A percentile compares a stretch with the other conserved stretches of the same genome.
Conservation (phyloP, 2,888 invertebrate species). For the Tetanocera ferruginea region DNA sequence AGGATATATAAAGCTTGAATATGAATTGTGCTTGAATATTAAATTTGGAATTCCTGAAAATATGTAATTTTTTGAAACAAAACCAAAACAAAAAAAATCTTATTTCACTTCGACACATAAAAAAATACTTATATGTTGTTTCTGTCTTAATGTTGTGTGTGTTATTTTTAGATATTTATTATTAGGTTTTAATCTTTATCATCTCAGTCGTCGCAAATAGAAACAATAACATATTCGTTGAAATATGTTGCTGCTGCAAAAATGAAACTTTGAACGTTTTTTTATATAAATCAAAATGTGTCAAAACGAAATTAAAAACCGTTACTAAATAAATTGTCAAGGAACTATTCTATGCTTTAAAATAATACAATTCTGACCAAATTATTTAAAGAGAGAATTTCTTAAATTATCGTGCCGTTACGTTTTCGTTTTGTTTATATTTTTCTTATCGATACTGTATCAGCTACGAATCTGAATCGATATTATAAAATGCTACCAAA, state of each 20-base stretch:
- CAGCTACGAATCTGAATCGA: too few relatives aligned
- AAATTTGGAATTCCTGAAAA: not conserved
- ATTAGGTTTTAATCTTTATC: conserved; percentile 48
- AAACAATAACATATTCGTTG: conserved; percentile 27
- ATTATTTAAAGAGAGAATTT: too few relatives aligned
- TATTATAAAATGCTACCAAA: too few relatives aligned
- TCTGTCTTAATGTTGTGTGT: conserved; percentile 42
- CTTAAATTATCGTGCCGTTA: too few relatives aligned
- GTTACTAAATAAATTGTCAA: too few relatives aligned
- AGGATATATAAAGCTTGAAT: conserved; percentile 26
- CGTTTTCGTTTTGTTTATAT: too few relatives aligned
- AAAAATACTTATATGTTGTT: conserved; percentile 35
- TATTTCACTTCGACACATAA: conserved; percentile 34
- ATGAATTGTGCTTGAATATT: not conserved
- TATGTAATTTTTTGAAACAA: not conserved
- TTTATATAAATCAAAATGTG: too few relatives aligned
- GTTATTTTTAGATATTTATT: conserved; percentile 49
- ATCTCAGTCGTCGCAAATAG: conserved; percentile 31
- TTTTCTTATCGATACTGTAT: too few relatives aligned
- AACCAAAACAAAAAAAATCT: conserved; percentile 41
- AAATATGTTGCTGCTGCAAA: conserved; percentile 35
- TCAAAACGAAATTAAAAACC: too few relatives aligned
- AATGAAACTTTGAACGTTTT: conserved; percentile 40
- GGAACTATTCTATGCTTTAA: too few relatives aligned
- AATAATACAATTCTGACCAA: too few relatives aligned